A percentile compares a stretch with the other conserved stretches of the same genome.
Conservation (phyloP, 92 coral and sea anemone species). For the Epizoanthus scotinus region DNA sequence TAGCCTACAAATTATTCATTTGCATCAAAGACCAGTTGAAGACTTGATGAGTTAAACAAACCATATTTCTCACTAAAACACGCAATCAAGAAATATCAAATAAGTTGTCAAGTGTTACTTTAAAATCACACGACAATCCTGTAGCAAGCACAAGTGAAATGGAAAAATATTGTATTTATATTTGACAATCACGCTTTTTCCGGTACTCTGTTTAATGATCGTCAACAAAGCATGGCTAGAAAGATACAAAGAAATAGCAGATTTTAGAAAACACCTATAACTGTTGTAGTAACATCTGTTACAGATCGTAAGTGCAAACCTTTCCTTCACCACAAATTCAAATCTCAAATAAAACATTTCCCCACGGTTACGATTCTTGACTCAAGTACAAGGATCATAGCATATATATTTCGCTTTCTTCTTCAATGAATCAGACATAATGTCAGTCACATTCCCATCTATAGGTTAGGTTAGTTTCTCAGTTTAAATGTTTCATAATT, state of each 20-base stretch:
- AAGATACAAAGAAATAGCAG: background rate
- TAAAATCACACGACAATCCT: background rate
- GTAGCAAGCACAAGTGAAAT: background rate
- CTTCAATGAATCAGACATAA: background rate
- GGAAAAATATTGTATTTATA: background rate
- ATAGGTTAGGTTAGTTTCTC: background rate
- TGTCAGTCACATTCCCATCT: background rate
- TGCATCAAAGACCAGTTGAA: conserved; percentile 1
- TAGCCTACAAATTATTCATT: background rate
- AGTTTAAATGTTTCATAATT: conserved; percentile 23
- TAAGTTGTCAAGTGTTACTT: background rate
- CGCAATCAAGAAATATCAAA: no score
- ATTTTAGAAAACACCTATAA: background rate
- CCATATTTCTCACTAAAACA: background rate
- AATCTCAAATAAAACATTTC: background rate
- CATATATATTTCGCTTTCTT: background rate
- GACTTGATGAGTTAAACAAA: background rate
- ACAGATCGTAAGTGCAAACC: background rate
- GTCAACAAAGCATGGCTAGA: background rate
- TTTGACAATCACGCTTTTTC: conserved; percentile 12
- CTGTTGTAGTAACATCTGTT: conserved; percentile 18
- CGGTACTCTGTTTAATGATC: conserved; percentile 9
- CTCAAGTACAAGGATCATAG: background rate
- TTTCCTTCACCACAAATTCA: background rate
- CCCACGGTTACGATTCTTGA: background rate